These are phyloP conservation scores for Agrotis exclamationis DNA, from an alignment of 2,888 invertebrate species.

Conservation along the genomic window DNA sequence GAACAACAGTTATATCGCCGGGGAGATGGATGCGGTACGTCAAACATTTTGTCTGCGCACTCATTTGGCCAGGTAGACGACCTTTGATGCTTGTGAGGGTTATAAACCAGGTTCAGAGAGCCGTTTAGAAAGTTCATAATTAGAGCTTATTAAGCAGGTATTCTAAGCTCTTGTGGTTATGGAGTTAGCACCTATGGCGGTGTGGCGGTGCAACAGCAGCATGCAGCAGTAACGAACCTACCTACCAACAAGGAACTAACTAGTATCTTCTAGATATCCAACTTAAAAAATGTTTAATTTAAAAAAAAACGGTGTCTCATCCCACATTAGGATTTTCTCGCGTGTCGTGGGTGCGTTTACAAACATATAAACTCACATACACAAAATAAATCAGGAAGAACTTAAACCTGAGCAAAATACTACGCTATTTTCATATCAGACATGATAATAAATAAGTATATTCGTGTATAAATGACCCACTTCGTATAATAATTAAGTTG, in stretches of 20 bases:
- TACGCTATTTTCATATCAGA: constrained; percentile 3
- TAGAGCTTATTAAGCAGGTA: constrained; percentile 31
- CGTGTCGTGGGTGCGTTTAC: too few relatives aligned
- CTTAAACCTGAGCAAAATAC: constrained; percentile 8
- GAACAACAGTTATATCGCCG: constrained; percentile 53
- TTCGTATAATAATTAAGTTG: constrained; percentile 54
- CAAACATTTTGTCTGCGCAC: constrained; percentile 61
- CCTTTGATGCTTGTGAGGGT: constrained; percentile 40
- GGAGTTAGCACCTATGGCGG: neutral
- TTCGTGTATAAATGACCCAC: constrained; percentile 40
- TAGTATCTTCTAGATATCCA: too few relatives aligned
- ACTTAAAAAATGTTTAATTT: too few relatives aligned
- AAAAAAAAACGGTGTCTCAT: too few relatives aligned
- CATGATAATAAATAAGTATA: constrained; percentile 41
- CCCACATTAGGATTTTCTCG: too few relatives aligned
- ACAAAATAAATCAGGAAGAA: neutral
- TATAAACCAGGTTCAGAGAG: constrained; percentile 42
- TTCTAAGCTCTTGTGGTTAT: neutral
- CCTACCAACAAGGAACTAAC: neutral
- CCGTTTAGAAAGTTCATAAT: constrained; percentile 38
- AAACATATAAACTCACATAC: too few relatives aligned
- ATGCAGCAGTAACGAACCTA: neutral
- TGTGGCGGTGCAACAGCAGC: neutral
- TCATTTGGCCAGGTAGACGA: constrained; percentile 54
- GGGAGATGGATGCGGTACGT: constrained; percentile 59